Conservation (phyloP, 1,140 invertebrate species). For the Anoplolepis gracilipes region DNA sequence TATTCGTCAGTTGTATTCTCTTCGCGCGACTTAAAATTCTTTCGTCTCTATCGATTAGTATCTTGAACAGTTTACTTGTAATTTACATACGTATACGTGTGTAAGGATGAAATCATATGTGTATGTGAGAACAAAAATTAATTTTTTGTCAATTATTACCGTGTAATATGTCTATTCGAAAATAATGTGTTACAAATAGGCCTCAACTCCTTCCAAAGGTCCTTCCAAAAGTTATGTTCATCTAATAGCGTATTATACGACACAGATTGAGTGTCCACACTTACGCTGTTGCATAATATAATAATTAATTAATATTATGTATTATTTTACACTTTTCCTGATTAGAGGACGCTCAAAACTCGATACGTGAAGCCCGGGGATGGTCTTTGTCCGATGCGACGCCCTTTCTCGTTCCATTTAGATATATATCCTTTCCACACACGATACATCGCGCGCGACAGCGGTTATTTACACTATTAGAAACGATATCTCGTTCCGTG, state of each 20-base stretch:
- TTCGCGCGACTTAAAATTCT: constrained; percentile 39
- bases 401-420: constrained; percentile 69
- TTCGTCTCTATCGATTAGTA: constrained; percentile 24
- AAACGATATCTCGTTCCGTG: constrained; percentile 77
- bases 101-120: constrained; percentile 41
- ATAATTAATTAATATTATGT: constrained; percentile 81
- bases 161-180: constrained; percentile 71
- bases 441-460: constrained; percentile 74
- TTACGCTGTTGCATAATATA: constrained; percentile 73
- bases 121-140: constrained; percentile 54
- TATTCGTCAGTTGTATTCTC: constrained; percentile 44
- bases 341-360: constrained; percentile 71
- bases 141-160: constrained; percentile 69
- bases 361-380: constrained; percentile 26
- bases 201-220: constrained; percentile 72
- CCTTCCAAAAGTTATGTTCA: constrained; percentile 80
- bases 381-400: constrained; percentile 42
- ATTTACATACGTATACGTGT: constrained; percentile 29
- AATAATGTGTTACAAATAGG: constrained; percentile 78
- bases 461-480: constrained; percentile 81
- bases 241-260: constrained; percentile 80
- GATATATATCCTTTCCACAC: constrained; percentile 75
- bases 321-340: constrained; percentile 79
- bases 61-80: constrained; percentile 15
- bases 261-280: constrained; percentile 77